A percentile compares a stretch with the other conserved stretches of the same genome.
phyloP scores from a whole-genome alignment of 2,113 vertebrate genomes.

The Agelaius phoeniceus region DNA sequence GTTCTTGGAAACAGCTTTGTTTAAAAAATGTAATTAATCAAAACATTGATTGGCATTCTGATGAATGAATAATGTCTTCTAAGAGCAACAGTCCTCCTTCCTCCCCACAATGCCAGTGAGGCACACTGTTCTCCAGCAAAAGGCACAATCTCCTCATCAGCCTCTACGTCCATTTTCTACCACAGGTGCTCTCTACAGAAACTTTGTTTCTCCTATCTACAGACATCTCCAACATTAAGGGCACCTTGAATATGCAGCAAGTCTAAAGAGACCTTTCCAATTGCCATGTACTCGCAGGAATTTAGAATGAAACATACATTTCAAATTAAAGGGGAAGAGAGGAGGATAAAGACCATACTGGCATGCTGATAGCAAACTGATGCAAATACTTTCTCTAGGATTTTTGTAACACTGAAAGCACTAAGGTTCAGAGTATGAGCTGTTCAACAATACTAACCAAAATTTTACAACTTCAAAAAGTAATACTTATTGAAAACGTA shows the following conservation, averaged over 20 bases:
- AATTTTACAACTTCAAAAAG: neutral
- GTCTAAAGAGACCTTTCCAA: neutral
- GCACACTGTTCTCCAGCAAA: rapidly evolving
- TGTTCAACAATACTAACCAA: neutral
- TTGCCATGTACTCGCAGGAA: neutral
- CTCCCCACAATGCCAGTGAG: neutral
- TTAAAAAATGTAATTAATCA: neutral
- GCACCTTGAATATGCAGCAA: neutral
- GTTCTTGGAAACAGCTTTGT: neutral
- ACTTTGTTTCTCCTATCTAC: neutral
- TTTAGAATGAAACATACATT: neutral
- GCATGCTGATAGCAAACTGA: neutral
- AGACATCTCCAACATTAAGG: neutral
- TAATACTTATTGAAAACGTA: neutral
- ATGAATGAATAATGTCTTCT: neutral
- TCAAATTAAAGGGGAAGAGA: neutral
- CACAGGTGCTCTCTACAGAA: neutral
- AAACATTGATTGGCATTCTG: neutral
- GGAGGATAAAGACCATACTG: neutral
- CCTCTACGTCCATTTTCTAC: neutral
- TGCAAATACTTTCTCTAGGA: neutral
- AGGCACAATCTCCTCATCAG: neutral
- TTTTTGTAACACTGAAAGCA: neutral
- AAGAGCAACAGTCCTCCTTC: neutral
- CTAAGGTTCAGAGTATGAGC: neutral